phyloP scores from a whole-genome alignment of 92 coral and sea anemone species.

The Palythoa grandiflora region DNA sequence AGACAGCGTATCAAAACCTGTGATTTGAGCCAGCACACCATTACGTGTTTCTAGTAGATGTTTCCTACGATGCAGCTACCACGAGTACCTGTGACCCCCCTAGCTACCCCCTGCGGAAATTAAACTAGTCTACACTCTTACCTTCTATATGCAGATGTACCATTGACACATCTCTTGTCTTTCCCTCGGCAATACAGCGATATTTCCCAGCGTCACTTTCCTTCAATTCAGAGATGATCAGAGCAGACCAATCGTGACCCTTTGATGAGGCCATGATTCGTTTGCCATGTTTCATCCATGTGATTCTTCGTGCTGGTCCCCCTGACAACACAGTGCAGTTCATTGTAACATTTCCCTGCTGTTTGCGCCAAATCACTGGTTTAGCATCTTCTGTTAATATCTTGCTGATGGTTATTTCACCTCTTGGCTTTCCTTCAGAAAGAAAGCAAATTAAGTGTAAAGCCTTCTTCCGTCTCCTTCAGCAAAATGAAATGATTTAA shows the following conservation, averaged over 20 bases:
- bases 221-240: slow-evolving; percentile 14
- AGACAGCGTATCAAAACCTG: too few species aligned
- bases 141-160: slow-evolving; percentile 30
- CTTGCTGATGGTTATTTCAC: slow-evolving; percentile 8
- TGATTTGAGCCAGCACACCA: too few species aligned
- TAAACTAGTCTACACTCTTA: not conserved
- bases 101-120: too few species aligned
- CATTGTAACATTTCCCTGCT: slow-evolving; percentile 26
- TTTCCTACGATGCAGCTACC: too few species aligned
- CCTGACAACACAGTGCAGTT: slow-evolving; percentile 42
- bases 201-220: slow-evolving; percentile 18
- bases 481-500: too few species aligned
- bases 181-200: slow-evolving; percentile 26
- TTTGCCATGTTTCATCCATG: slow-evolving; percentile 26
- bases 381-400: slow-evolving; percentile 28
- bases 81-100: too few species aligned
- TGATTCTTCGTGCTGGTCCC: slow-evolving; percentile 33
- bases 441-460: not conserved
- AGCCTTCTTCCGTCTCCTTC: too few species aligned
- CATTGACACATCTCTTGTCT: slow-evolving; percentile 20
- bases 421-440: not conserved
- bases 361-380: slow-evolving; percentile 43
- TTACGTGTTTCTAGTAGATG: too few species aligned
- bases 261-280: slow-evolving; percentile 9
- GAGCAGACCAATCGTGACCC: slow-evolving; percentile 27